Percentiles rank a stretch among this genome's conserved stretches.
phyloP scores from a whole-genome alignment of 2,113 vertebrate species.

The Lophotis ruficrista region DNA sequence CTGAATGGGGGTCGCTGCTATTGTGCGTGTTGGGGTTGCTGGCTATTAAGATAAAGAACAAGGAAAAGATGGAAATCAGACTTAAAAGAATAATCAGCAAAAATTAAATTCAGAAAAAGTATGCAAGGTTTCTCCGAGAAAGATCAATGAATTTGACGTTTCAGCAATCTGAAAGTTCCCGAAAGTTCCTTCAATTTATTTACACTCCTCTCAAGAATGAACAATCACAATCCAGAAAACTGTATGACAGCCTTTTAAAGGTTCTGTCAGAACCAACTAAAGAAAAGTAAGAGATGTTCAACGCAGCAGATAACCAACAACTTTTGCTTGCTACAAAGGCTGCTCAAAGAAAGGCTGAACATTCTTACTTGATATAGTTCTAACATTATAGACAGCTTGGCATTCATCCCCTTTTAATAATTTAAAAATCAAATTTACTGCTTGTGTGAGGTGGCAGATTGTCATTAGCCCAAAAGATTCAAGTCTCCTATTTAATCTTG shows the following conservation, averaged over 20 bases:
- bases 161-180: not conserved
- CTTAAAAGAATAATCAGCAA: not conserved
- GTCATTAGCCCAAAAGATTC: not conserved
- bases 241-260: not conserved
- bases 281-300: not conserved
- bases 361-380: not conserved
- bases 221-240: not conserved
- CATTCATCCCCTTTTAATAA: not conserved
- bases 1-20: constrained; percentile 92
- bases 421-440: not conserved
- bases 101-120: not conserved
- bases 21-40: constrained; percentile 97
- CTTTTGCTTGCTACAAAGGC: not conserved
- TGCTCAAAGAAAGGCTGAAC: not conserved
- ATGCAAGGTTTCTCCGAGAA: not conserved
- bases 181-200: not conserved
- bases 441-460: not conserved
- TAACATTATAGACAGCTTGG: not conserved
- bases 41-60: constrained; percentile 78
- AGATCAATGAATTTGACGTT: not conserved
- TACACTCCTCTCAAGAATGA: not conserved
- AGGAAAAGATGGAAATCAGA: not conserved
- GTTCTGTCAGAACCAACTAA: not conserved
- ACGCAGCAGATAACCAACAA: not conserved
- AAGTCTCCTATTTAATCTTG: not conserved